Base-by-base conservation (phyloP, 2,888 invertebrate genomes). In the Apamea epomidion region DNA sequence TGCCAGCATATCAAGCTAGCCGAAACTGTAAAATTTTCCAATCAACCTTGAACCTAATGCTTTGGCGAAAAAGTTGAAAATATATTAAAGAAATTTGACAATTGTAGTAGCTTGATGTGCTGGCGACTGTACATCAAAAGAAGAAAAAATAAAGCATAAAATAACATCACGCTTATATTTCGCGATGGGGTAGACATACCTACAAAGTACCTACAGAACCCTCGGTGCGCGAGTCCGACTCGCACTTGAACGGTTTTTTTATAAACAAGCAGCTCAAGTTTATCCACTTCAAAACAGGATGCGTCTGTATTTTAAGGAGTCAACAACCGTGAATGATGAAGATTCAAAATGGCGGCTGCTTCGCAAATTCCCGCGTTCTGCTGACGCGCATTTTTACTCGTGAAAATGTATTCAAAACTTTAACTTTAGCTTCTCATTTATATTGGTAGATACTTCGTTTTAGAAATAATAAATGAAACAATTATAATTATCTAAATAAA, bases 291-390 rank as follows among this genome's bases (percentile, higher is more conserved):
- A 29, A 65, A 76, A 48, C 48, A 64, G 62, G 67, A 80, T 58
- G 58, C 16, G 51, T 67, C 71, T 54, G 42, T 68, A 62, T 73
- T 54, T 69, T 76, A 29, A 67, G 32, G 32, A 83, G n/a, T 74
- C 74, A 77, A 83, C 62, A n/a, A 69, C 72, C 80, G 83, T 69
- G 58, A 79, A 72, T 54, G 18, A 32, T 70, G 65, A 65, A 32
- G 72, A 74, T 69, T 42, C 48, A 75, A 79, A 75, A 83, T 83
- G 84, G 78, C 83, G 42, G 72, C 32, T 51, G 29, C 18, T 45
- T 48, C 64, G 67, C 78, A 12, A 82, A 14, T 60, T 29, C 14
- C 5, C 14, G 29, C 54, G 62, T 42, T 67, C n/a, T 65, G 65
- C 48, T 69, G 65, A 69, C 60, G 25, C 29, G 12, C 10, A 10